Percentiles rank a stretch among this genome's conserved stretches.
Conservation (phyloP, 1,140 invertebrate genomes). For the Pentalonia nigronervosa region DNA sequence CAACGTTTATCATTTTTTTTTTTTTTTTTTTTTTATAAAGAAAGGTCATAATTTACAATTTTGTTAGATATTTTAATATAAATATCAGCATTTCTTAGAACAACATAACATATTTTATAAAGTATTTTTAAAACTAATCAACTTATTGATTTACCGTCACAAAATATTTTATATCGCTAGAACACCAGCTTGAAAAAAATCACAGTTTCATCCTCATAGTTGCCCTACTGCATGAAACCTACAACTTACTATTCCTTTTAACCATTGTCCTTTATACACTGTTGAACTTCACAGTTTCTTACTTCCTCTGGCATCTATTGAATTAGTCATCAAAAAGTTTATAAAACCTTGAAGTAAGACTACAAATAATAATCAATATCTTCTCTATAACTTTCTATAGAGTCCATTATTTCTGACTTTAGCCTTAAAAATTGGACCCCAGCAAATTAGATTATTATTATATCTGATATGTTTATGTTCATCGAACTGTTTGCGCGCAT, state of each 20-base stretch:
- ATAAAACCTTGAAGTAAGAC: too few relatives aligned
- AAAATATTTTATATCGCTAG: neutral
- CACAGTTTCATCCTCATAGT: neutral
- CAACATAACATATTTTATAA: neutral
- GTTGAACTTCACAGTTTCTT: neutral
- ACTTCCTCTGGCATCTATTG: neutral
- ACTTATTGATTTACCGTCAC: neutral
- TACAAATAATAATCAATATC: too few relatives aligned
- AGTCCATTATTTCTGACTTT: too few relatives aligned
- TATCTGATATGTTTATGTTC: too few relatives aligned
- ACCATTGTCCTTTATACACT: neutral
- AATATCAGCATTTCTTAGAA: neutral
- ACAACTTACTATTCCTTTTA: neutral
- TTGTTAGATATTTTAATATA: neutral
- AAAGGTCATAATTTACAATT: neutral
- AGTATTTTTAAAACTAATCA: neutral
- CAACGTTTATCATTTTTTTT: too few relatives aligned
- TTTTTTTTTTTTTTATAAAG: neutral
- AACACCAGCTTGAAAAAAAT: neutral
- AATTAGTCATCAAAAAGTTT: neutral
- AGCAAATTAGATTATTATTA: too few relatives aligned
- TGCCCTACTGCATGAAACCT: neutral
- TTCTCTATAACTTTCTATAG: too few relatives aligned
- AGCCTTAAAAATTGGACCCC: too few relatives aligned
- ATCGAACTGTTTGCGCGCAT: too few relatives aligned